Evolutionary conservation across 2,113 vertebrate species (phyloP), one percentile per base, ranked within the genome.

Genomic region (Lampris megalopsis): DNA sequence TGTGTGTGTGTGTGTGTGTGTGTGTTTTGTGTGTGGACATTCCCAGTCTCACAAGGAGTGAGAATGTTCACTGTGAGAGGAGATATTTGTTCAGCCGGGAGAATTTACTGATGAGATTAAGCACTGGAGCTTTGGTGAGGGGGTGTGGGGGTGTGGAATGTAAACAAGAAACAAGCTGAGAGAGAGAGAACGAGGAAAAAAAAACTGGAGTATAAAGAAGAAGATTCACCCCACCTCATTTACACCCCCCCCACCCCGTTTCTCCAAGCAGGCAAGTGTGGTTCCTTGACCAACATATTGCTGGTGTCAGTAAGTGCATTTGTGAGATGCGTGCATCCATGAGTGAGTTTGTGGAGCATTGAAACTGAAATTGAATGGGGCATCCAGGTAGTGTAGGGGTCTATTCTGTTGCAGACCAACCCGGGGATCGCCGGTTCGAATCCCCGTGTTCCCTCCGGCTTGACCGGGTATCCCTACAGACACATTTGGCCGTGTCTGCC

Each of bases 81-180:
- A 90, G 74, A 82, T 91, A 89, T 93, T 89, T 91, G 79, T 88
- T 90, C 84, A 91, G 75, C 64, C 68, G 72, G 24, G 41, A 68
- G 76, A 78, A 85, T 84, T 81, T 77, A 77, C 85, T 83, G 82
- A 90, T 85, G 81, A 91, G 92, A 90, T 90, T 83, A 90, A 69
- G 68, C 47, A 8, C 60, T 68, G 43, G 37, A 71, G 72, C 73
- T 90, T 64, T 78, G 73, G 68, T 84, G 85, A 56, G 50, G 75
- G 62, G 84, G 43, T 75, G 72, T 75, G 56, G 45, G 57, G 62
- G 57, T 73, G 73, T 56, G 79, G 84, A 90, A 92, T 89, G 87
- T 90, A 87, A 89, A 93, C 85, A 90, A 70, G 48, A 75, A 45
- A 65, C 71, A 67, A 79, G 50, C 36, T 9, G 64, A 68, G 63